Conservation (phyloP, 2,888 invertebrate species). For the Acrobasis repandana region DNA sequence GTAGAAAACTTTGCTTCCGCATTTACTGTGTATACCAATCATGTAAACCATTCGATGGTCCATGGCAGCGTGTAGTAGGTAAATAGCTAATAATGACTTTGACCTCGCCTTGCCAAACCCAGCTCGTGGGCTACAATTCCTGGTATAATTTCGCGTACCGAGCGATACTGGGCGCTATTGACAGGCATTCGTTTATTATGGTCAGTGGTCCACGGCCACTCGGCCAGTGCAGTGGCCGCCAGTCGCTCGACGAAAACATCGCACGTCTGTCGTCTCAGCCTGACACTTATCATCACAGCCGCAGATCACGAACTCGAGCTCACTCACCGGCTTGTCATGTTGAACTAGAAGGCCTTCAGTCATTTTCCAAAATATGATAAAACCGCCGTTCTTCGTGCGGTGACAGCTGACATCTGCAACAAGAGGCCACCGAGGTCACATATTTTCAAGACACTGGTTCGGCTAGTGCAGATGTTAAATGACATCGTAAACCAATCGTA, state of each 20-base stretch:
- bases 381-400: slow-evolving; percentile 77
- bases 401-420: slow-evolving; percentile 79
- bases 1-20: slow-evolving; percentile 3
- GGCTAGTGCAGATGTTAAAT: slow-evolving; percentile 31
- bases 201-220: slow-evolving; percentile 17
- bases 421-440: slow-evolving; percentile 72
- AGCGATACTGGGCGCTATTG: slow-evolving; percentile 10
- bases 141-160: slow-evolving; percentile 3
- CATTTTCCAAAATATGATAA: slow-evolving; percentile 81
- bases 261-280: slow-evolving; percentile 9
- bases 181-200: slow-evolving; percentile 17
- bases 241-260: background rate
- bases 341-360: slow-evolving; percentile 70
- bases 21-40: background rate
- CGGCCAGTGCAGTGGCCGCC: slow-evolving; percentile 12
- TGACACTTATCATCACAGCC: slow-evolving; percentile 1
- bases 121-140: slow-evolving; percentile 2
- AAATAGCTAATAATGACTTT: slow-evolving; percentile 4
- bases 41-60: background rate
- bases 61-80: background rate
- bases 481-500: slow-evolving; percentile 29
- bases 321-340: slow-evolving; percentile 78
- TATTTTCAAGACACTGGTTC: slow-evolving; percentile 43
- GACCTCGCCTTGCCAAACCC: slow-evolving; percentile 13
- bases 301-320: slow-evolving; percentile 24